These are phyloP conservation scores for Malurus alboscapulatus DNA, from an alignment of 2,113 vertebrate species.

Conservation along the genomic window DNA sequence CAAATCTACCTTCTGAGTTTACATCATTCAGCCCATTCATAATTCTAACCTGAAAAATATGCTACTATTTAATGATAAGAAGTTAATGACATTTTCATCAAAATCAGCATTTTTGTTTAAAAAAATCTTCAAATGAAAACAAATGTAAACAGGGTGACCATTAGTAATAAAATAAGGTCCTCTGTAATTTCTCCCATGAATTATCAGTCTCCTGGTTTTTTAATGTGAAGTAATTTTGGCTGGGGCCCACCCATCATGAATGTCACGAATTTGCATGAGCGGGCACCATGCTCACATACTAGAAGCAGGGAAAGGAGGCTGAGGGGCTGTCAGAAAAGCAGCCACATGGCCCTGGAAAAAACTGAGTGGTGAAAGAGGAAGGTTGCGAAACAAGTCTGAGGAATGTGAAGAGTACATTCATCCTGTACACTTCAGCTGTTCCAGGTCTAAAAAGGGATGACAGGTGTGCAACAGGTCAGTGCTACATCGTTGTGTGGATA, in stretches of 20 bases:
- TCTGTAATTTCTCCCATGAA: neutral
- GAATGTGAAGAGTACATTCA: neutral
- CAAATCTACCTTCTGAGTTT: neutral
- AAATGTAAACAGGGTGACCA: neutral
- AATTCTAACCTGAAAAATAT: neutral
- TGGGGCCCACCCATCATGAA: neutral
- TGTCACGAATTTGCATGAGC: neutral
- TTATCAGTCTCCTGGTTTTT: neutral
- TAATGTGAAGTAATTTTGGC: neutral
- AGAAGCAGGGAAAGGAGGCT: neutral
- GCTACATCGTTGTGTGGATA: neutral
- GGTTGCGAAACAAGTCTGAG: neutral
- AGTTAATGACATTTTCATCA: neutral
- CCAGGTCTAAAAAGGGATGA: neutral
- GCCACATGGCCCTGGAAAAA: neutral
- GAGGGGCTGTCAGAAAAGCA: neutral
- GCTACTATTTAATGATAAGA: neutral
- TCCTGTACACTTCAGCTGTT: neutral
- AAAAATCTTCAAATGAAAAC: neutral
- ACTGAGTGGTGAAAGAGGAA: rapidly evolving
- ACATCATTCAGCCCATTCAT: neutral
- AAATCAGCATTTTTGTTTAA: neutral
- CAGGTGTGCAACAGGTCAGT: neutral
- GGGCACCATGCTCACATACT: neutral
- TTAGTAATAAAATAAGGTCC: neutral